A percentile compares a stretch with the other conserved stretches of the same genome.
These are phyloP conservation scores for Tachysurus vachellii DNA, from an alignment of 2,113 vertebrate genomes.

Conservation along the genomic window DNA sequence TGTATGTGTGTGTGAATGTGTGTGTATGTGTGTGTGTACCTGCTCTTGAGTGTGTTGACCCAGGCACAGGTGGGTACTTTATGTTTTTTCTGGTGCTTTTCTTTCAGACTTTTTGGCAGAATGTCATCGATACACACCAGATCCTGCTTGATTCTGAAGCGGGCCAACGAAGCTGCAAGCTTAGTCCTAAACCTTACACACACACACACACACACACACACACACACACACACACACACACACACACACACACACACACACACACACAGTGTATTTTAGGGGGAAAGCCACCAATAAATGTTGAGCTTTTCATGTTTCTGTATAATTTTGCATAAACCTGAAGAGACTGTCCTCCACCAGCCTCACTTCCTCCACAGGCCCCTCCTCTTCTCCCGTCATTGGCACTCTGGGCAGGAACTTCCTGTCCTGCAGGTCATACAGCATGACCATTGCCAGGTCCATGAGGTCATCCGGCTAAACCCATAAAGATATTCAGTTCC, in stretches of 20 bases:
- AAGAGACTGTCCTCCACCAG: slow-evolving; percentile 77
- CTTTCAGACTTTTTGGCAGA: slow-evolving; percentile 77
- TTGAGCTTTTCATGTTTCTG: neutral
- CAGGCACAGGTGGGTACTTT: slow-evolving; percentile 81
- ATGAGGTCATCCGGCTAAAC: slow-evolving; percentile 79
- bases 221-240: slow-evolving; percentile 33
- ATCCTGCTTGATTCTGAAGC: slow-evolving; percentile 82
- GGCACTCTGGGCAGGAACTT: slow-evolving; percentile 75
- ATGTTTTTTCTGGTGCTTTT: slow-evolving; percentile 77
- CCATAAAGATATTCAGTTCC: slow-evolving; percentile 9
- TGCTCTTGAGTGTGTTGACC: slow-evolving; percentile 83
- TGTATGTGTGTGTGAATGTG: neutral
- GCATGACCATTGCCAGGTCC: slow-evolving; percentile 88
- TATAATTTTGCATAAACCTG: slow-evolving; percentile 68
- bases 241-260: neutral
- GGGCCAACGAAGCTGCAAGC: slow-evolving; percentile 85
- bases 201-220: neutral
- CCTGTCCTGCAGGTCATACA: slow-evolving; percentile 88
- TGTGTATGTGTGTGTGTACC: slow-evolving; percentile 66
- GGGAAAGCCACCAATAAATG: too few relatives aligned
- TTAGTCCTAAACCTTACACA: slow-evolving; percentile 81
- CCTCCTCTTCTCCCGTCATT: slow-evolving; percentile 64
- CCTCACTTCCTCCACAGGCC: slow-evolving; percentile 75
- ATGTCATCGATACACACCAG: slow-evolving; percentile 81
- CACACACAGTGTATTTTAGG: neutral